Conservation (phyloP, 2,797 vertebrate species). For the Myotis daubentonii region DNA sequence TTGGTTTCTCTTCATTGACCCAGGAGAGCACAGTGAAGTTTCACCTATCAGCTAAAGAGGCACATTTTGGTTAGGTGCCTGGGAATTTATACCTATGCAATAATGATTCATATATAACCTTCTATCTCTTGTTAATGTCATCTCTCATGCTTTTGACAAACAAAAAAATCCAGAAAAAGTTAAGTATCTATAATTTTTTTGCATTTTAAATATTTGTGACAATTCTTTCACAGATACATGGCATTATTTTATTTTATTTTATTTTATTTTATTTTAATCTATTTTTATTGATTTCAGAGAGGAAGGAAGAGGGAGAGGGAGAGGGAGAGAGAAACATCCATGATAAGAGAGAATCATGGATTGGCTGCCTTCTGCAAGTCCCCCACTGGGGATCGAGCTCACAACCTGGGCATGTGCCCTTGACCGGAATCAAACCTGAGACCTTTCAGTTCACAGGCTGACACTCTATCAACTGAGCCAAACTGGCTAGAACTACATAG, state of each 20-base stretch:
- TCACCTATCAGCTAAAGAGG: constrained; percentile 50
- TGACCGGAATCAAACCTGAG: no score
- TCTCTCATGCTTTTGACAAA: constrained; percentile 38
- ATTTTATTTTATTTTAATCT: no score
- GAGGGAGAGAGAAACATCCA: no score
- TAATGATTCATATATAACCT: not conserved
- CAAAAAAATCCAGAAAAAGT: not conserved
- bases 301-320: no score
- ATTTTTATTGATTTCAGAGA: no score
- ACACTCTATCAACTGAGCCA: no score
- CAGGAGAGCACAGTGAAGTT: not conserved
- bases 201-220: constrained; percentile 35
- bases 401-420: no score
- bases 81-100: not conserved
- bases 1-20: constrained; percentile 46
- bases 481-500: no score
- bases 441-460: no score
- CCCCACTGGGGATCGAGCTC: no score
- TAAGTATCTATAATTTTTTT: not conserved
- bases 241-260: not conserved
- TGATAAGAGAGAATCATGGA: no score
- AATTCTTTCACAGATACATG: constrained; percentile 38
- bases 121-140: not conserved
- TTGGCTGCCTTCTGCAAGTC: no score
- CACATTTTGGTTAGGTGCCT: constrained; percentile 44